phyloP scores from a whole-genome alignment of 2,113 vertebrate genomes.

The Phoenicopterus ruber region DNA sequence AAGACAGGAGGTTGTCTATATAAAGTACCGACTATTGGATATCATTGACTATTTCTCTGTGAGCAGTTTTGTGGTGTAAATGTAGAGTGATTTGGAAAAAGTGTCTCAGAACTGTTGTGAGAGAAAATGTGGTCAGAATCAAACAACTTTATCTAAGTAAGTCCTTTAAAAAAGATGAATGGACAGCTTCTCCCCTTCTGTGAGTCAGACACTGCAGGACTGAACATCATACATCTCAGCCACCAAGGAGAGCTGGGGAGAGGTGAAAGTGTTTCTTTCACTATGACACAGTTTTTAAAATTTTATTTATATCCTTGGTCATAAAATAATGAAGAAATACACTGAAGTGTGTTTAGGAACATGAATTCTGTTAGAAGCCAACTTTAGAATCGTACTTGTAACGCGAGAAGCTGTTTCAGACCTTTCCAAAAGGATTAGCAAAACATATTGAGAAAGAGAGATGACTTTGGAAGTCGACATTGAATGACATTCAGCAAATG shows the following conservation, averaged over 20 bases:
- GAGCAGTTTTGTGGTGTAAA: background rate
- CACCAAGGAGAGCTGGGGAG: background rate
- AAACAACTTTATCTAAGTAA: background rate
- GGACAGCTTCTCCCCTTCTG: background rate
- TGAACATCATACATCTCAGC: background rate
- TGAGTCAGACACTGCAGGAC: background rate
- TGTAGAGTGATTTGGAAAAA: background rate
- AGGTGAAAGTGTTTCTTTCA: background rate
- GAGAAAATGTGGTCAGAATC: background rate
- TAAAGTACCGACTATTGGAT: background rate
- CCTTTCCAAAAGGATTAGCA: background rate
- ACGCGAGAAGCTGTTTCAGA: background rate
- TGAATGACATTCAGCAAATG: background rate
- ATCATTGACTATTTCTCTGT: background rate
- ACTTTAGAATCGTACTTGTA: background rate
- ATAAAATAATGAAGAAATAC: background rate
- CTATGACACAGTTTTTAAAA: rapidly evolving
- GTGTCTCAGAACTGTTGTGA: background rate
- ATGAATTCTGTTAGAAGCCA: background rate
- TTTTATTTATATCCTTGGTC: background rate
- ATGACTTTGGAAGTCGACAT: background rate
- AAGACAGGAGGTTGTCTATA: background rate
- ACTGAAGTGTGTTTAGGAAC: background rate
- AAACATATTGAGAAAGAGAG: background rate
- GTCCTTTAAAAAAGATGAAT: background rate